Percentiles rank a stretch among this genome's conserved stretches.
Evolutionary conservation across 2,888 invertebrate species (phyloP).

Genomic region (Steromphala cineraria): DNA sequence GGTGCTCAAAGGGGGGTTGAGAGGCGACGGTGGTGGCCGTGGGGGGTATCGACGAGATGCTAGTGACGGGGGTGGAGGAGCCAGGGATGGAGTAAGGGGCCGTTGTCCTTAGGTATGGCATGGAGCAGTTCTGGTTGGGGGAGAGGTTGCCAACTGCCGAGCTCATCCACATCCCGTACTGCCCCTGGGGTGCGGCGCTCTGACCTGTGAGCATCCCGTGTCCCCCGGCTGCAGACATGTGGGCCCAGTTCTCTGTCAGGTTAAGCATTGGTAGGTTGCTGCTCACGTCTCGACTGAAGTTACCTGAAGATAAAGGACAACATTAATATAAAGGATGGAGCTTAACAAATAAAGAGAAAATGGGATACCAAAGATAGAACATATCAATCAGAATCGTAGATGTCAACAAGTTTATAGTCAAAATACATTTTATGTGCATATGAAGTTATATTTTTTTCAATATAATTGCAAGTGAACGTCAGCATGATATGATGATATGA

Average conservation of each 20-base stretch:
- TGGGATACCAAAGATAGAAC: neutral
- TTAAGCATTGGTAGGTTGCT: conserved; percentile 64
- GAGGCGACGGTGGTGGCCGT: conserved; percentile 42
- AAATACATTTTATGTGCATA: too few species aligned
- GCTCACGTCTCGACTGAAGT: conserved; percentile 59
- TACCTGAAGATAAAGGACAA: conserved; percentile 47
- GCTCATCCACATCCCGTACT: conserved; percentile 68
- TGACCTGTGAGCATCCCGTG: conserved; percentile 55
- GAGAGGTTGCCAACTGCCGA: conserved; percentile 63
- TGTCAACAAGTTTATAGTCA: too few species aligned
- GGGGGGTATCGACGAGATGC: conserved; percentile 46
- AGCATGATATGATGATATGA: too few species aligned
- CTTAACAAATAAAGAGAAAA: neutral
- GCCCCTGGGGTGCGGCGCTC: conserved; percentile 49
- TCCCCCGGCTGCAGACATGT: conserved; percentile 52
- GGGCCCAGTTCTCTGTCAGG: conserved; percentile 66
- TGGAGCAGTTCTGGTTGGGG: conserved; percentile 68
- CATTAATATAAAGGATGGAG: neutral
- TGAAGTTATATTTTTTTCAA: too few species aligned
- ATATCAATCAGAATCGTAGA: neutral
- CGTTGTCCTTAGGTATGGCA: conserved; percentile 63
- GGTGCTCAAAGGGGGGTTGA: conserved; percentile 52
- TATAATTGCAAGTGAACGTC: too few species aligned
- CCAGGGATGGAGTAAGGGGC: conserved; percentile 59
- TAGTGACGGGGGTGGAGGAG: conserved; percentile 46